These are phyloP conservation scores for Acromyrmex echinatior DNA, from an alignment of 1,140 invertebrate genomes.

Conservation along the genomic window DNA sequence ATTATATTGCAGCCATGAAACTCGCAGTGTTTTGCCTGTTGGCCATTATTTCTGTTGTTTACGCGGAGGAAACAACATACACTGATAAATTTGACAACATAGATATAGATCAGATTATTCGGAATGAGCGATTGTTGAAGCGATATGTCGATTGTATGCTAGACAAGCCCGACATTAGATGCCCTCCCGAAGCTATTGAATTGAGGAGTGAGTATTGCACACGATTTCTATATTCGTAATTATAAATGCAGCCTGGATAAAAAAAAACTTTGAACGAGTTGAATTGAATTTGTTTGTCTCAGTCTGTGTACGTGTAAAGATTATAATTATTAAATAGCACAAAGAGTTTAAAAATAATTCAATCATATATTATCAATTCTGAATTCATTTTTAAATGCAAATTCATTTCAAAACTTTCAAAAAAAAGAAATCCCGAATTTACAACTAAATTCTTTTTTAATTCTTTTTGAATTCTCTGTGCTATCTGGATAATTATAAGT, in stretches of 20 bases:
- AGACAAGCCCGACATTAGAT: slow-evolving; percentile 89
- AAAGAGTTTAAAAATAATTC: no score
- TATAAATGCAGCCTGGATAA: background rate
- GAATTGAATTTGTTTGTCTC: background rate
- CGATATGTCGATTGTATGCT: slow-evolving; percentile 91
- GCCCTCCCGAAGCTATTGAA: slow-evolving; percentile 91
- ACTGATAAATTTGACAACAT: slow-evolving; percentile 92
- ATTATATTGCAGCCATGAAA: slow-evolving; percentile 78
- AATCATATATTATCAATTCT: no score
- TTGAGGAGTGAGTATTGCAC: slow-evolving; percentile 89
- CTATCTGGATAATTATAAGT: no score
- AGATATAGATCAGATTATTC: slow-evolving; percentile 90
- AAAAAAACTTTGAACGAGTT: background rate
- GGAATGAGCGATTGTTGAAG: slow-evolving; percentile 89
- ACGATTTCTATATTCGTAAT: background rate
- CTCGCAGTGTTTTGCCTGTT: slow-evolving; percentile 83
- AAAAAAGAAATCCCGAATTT: no score
- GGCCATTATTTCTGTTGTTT: slow-evolving; percentile 78
- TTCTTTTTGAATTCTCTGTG: no score
- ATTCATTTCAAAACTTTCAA: no score
- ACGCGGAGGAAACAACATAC: slow-evolving; percentile 79
- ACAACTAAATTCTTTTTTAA: no score
- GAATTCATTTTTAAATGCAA: no score
- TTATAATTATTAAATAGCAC: no score
- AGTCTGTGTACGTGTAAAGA: no score